Percentiles rank a stretch among this genome's conserved stretches.
phyloP scores from a whole-genome alignment of 2,888 invertebrate genomes.

The Cheilosia impressa region DNA sequence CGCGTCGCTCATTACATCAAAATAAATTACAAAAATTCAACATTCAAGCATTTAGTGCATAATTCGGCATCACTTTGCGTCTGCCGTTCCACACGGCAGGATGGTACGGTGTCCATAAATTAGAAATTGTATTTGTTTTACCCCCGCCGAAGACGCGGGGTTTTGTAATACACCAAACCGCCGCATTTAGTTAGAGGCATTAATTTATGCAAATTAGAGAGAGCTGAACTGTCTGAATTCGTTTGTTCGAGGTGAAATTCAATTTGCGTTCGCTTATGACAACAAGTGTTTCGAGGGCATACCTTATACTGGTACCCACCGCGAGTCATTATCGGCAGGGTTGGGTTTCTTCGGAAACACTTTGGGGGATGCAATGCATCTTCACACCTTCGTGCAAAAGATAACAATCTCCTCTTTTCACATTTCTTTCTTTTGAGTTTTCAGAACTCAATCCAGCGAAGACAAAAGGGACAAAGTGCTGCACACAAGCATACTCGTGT shows the following conservation, averaged over 20 bases:
- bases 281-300: constrained; percentile 12
- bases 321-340: not conserved
- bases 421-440: not conserved
- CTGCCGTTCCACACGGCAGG: constrained; percentile 37
- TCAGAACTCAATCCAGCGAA: constrained; percentile 6
- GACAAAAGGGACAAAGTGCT: constrained; percentile 38
- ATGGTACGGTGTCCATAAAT: constrained; percentile 43
- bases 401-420: constrained; percentile 53
- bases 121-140: constrained; percentile 42
- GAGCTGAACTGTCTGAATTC: constrained; percentile 8
- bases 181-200: constrained; percentile 35
- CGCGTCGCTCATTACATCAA: not conserved
- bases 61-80: not conserved
- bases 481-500: constrained; percentile 31
- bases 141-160: not conserved
- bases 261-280: not conserved
- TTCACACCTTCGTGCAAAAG: constrained; percentile 44
- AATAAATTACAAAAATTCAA: not conserved
- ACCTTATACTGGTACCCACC: too few relatives aligned
- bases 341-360: constrained; percentile 17
- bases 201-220: constrained; percentile 66
- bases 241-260: constrained; percentile 18
- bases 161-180: constrained; percentile 29
- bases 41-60: not conserved
- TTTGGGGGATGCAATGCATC: constrained; percentile 34